Evolutionary conservation across 2,797 vertebrate genomes (phyloP), one percentile per base, ranked within the genome.

Genomic region (Pteronotus mesoamericanus): DNA sequence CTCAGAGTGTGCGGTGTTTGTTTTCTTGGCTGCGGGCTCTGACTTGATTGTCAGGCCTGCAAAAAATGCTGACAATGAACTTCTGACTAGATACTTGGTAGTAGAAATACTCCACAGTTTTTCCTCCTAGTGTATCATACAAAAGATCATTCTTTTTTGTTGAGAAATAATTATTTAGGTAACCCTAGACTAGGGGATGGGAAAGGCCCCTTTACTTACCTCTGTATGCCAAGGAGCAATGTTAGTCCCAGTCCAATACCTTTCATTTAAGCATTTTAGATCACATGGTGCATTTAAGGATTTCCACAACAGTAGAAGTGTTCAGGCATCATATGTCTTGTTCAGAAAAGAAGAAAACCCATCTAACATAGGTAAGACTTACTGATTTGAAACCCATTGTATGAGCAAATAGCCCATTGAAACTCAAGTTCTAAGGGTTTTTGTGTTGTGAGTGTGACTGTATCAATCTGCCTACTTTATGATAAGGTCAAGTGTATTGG

Each of bases 301-400:
- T 72, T 72, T 96, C 42, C 66, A 22, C 79, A 96, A 77, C 69
- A 85, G 37, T 29, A 66, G 74, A 95, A 59, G 53, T 55, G 51
- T 97, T 93, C 48, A 96, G 87, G 64, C 5, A 78, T 96, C 90
- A 80, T 32, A 24, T 71, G 26, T 84, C 57, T 89, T 80, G 46
- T 84, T 51, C 19, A 42, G n/a, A 42, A 89, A 64, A 3, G 57
- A 22, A 29, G 21, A 53, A 88, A 95, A 32, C 21, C 2, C 42
- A 57, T 83, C 74, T 93, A 29, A 44, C 61, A 7, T 66, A 68
- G 74, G 42, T 93, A 77, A 89, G 61, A 71, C 42, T 72, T 92
- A 84, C 42, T 94, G 72, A 74, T 85, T 68, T 94, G 39, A 92
- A 93, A 75, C 55, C 0, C 0, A 78, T 86, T 95, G 34, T 93